Conservation (phyloP, 2,888 invertebrate species). For the Catocala fraxini region DNA sequence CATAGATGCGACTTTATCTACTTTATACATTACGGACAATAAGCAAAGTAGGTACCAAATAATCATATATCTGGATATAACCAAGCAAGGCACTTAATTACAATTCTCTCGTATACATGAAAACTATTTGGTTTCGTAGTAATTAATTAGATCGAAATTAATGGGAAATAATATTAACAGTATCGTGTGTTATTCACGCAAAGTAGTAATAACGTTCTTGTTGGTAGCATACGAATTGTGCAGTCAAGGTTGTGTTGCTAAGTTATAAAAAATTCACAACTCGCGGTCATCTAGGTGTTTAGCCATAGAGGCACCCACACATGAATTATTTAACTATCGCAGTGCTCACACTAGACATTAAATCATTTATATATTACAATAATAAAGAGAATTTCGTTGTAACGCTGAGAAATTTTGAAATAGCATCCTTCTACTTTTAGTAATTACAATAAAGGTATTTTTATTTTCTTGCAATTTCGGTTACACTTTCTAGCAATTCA, state of each 20-base stretch:
- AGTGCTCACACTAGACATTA: not conserved
- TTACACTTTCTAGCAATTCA: too few species aligned
- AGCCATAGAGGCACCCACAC: slow-evolving; percentile 38
- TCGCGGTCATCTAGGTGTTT: slow-evolving; percentile 55
- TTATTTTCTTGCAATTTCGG: too few species aligned
- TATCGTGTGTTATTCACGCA: slow-evolving; percentile 45
- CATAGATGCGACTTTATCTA: slow-evolving; percentile 29
- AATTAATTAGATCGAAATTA: slow-evolving; percentile 17
- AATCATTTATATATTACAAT: not conserved
- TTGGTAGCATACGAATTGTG: slow-evolving; percentile 58
- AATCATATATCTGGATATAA: too few species aligned
- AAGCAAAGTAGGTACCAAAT: too few species aligned
- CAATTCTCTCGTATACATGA: not conserved
- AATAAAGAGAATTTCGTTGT: too few species aligned
- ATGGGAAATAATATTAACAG: slow-evolving; percentile 34
- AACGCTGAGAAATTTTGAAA: too few species aligned
- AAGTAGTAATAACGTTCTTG: slow-evolving; percentile 54
- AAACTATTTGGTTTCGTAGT: not conserved
- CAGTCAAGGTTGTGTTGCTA: slow-evolving; percentile 61
- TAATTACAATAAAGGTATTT: too few species aligned
- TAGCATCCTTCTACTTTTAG: too few species aligned
- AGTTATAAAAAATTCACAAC: slow-evolving; percentile 61
- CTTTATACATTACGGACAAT: not conserved
- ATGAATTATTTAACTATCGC: slow-evolving; percentile 53
- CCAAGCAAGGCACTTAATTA: not conserved